Evolutionary conservation across 1,140 invertebrate species (phyloP), one percentile per base, ranked within the genome.

Genomic region (Microvelia longipes): DNA sequence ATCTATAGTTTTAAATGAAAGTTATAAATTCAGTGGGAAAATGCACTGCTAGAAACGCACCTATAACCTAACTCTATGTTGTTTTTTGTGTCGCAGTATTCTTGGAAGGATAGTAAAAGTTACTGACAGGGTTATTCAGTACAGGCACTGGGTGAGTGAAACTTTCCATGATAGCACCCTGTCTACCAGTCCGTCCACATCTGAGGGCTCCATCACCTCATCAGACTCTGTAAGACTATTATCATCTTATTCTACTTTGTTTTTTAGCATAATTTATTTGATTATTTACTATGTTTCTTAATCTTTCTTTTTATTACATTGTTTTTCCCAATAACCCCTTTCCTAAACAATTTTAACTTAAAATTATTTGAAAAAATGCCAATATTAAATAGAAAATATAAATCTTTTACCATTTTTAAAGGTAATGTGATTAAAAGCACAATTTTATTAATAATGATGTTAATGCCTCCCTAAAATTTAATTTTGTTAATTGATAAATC

Each of bases 81-180:
- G n/a, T n/a, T n/a, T n/a, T n/a, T n/a, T n/a, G n/a, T n/a, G 73
- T 78, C 75, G 76, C 76, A 87, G 87, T 81, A 91, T 93, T 79
- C 82, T 96, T 71, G 93, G 93, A 72, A 87, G 94, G 74, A 93
- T 98, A 73, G 86, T 98, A 70, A 86, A 91, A 73, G 89, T 97
- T 70, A 95, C 93, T 19, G 93, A 97, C 81, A 91, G 96, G 80
- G 94, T 97, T 63, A 89, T 97, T 75, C 86, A 91, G 67, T 96
- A 97, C 79, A 86, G 95, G 72, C 84, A 84, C 73, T 90, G 88
- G 87, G 87, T 89, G 73, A 84, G 85, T 72, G 83, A 86, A 76
- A 86, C 82, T 74, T 87, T 87, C 80, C 73, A 73, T n/a, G 60
- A 70, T n/a, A 70, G 67, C 1, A 61, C 70, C 11, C 67, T 29